These are phyloP conservation scores for Poecile montanus DNA, from an alignment of 2,797 vertebrate genomes.

Conservation along the genomic window DNA sequence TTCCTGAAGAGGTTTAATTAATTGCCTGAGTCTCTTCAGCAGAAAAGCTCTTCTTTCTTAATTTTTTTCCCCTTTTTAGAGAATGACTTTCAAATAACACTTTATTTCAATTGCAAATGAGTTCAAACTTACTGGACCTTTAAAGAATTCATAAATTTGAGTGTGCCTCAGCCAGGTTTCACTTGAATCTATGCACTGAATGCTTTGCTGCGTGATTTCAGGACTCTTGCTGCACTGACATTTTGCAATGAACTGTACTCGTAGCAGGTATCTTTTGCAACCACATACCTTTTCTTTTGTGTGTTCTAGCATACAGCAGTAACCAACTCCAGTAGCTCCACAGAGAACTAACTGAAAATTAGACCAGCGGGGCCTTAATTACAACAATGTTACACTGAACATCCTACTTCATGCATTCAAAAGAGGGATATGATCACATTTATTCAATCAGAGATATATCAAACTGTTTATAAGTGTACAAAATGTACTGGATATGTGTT, in stretches of 20 bases:
- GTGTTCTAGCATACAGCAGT: not conserved
- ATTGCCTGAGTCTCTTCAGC: slow-evolving; percentile 27
- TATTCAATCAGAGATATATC: not conserved
- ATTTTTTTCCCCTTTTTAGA: not conserved
- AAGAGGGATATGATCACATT: not conserved
- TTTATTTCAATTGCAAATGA: slow-evolving; percentile 55
- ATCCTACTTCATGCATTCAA: not conserved
- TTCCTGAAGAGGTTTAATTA: slow-evolving; percentile 59
- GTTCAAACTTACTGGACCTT: slow-evolving; percentile 17
- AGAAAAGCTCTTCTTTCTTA: slow-evolving; percentile 35
- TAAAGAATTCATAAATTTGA: slow-evolving; percentile 52
- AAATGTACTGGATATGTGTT: not conserved
- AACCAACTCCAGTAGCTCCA: not conserved
- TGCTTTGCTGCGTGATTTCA: not conserved
- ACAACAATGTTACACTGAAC: not conserved
- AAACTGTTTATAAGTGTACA: not conserved
- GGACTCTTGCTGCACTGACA: not conserved
- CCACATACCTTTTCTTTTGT: not conserved
- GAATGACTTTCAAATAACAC: slow-evolving; percentile 50
- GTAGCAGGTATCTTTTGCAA: not conserved
- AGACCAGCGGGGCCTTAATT: not conserved
- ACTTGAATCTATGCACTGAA: not conserved
- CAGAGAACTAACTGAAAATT: not conserved
- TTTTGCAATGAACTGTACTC: not conserved
- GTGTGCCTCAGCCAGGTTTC: not conserved